Base-by-base conservation (phyloP, 2,797 vertebrate genomes). In the Acrossocheilus wenchowensis region DNA sequence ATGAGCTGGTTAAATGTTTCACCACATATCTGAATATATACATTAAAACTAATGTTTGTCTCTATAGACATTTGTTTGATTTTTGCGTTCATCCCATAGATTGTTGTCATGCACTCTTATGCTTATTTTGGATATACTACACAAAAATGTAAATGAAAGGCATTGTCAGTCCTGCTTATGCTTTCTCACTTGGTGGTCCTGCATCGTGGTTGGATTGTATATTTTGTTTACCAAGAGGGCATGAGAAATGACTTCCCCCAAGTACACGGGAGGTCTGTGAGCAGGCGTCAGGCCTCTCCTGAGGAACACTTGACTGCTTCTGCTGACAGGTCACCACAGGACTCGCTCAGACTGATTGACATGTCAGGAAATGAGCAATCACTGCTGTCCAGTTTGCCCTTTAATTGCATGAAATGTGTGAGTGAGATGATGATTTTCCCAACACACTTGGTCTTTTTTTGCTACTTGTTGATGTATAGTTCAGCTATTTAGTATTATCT, bases 71-170 rank as follows among this genome's bases (percentile, higher is more conserved):
- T 86, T 82, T 85, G 82, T 84, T 80, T 87, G 50, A 69, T 73
- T 88, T 81, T 62, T 21, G 41, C 17, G 4, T 74, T 73, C 52
- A 48, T 85, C 78, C 73, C 82, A 86, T 89, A 81, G 92, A 87
- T 90, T 36, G 34, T 36, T 89, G 92, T 93, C 92, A 85, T 86
- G 88, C 79, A 88, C 57, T 82, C 66, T 39, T 66, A 34, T 91
- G 93, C 95, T 94, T 95, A 93, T 95, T 95, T 94, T 93, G 87
- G 73, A 90, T 84, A 69, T 91, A 87, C 89, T 60, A 83, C 77
- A 87, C 57, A 89, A 87, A 91, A 86, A 90, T 90, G 81, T 93
- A 90, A 94, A 93, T 93, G 92, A 91, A 91, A 90, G 81, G 66
- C 89, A 89, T 82, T 93, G 91, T 93, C 92, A 92, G 81, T 50